Evolutionary conservation across 2,888 invertebrate species (phyloP), one percentile per base, ranked within the genome.

Genomic region (Ypsolopha scabrella): DNA sequence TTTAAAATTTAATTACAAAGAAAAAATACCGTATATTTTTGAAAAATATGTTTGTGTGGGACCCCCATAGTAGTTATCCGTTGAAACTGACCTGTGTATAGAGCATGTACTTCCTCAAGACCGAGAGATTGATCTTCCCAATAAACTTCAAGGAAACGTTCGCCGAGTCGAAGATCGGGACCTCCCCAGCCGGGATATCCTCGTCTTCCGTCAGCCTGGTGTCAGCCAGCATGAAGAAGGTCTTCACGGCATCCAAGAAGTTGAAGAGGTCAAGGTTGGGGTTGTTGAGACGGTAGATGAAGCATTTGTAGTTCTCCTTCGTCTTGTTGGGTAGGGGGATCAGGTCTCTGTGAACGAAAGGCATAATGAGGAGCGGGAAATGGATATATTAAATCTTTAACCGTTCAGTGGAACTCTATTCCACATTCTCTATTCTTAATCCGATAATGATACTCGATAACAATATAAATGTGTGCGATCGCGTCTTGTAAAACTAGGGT

Each of bases 211-310:
- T 90, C 58, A 93, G 85, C 54, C 93, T 83, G 24, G 91, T 88
- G 67, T 93, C 93, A 6, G 91, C 91, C 46, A 93, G 74, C 89
- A 92, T 91, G 72, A 92, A 92, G 81, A 92, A 92, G 0, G 90
- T 88, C 73, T 91, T 92, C 47, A 91, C 82, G 1, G 89, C 87
- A 58, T 91, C 91, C 41, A 88, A 82, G 72, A 91, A 92, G 62
- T 88, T 86, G 63, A 91, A 92, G 65, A 90, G 67, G 46, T 92
- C 91, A 37, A 90, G 73, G 62, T 92, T 89, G 1, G 82, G 82
- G 60, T 90, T 90, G 51, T 82, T 87, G 35, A 93, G 70, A 4
- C 91, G 87, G 67, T 91, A 92, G 49, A 93, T 79, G 55, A 92
- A 89, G 9, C 92, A 73, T 68, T 90, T 90, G 69, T 90, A 89